These are phyloP conservation scores for Macrosiphum euphorbiae DNA, from an alignment of 2,888 invertebrate genomes.

Conservation along the genomic window DNA sequence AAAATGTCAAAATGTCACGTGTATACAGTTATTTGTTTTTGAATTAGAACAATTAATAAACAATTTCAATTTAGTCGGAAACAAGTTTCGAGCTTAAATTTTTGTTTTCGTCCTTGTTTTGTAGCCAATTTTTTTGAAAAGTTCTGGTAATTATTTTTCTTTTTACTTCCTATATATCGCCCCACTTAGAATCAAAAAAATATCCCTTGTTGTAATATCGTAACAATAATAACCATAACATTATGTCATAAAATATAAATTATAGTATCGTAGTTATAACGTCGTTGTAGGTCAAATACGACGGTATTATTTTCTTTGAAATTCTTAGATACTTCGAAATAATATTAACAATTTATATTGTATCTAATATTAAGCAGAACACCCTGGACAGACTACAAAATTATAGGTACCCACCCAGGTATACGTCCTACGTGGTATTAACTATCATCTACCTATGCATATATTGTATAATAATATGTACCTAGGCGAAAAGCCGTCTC, in stretches of 20 bases:
- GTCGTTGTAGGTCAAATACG: not conserved
- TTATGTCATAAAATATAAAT: too few species aligned
- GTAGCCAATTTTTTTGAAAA: not conserved
- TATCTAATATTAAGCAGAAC: not conserved
- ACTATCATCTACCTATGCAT: not conserved
- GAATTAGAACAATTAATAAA: not conserved
- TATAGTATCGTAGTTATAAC: not conserved
- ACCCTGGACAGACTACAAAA: not conserved
- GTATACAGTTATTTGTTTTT: not conserved
- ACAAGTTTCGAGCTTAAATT: not conserved
- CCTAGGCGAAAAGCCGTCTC: not conserved
- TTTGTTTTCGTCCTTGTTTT: not conserved
- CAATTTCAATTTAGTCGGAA: not conserved
- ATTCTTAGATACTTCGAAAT: not conserved
- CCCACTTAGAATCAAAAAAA: not conserved
- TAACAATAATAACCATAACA: not conserved
- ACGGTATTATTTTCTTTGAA: not conserved
- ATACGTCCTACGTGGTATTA: not conserved
- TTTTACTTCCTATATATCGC: not conserved
- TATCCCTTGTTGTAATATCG: not conserved
- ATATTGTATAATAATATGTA: not conserved
- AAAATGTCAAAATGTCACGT: too few species aligned
- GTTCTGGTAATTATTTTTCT: not conserved
- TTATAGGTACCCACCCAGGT: not conserved
- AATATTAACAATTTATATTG: not conserved